Evolutionary conservation across 2,113 vertebrate genomes (phyloP).

Genomic region (Podiceps cristatus): DNA sequence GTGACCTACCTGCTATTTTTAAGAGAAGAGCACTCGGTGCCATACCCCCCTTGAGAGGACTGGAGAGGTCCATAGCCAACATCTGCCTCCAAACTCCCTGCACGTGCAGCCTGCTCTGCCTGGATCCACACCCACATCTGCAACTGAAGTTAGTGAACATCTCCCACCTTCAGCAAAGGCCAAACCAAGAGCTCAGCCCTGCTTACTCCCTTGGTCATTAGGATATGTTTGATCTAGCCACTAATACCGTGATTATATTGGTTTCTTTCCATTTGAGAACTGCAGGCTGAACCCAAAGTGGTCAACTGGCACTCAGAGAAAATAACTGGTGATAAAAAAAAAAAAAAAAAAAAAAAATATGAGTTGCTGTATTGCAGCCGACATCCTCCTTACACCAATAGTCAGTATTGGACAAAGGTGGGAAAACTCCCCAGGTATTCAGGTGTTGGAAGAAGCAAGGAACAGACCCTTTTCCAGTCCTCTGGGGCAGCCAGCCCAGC

Average conservation of each 20-base stretch:
- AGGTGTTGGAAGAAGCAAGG: not conserved
- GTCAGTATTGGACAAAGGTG: not conserved
- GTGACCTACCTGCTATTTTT: not conserved
- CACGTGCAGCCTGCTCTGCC: not conserved
- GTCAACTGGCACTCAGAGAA: not conserved
- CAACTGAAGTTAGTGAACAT: not conserved
- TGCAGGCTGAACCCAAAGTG: not conserved
- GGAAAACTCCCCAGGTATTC: not conserved
- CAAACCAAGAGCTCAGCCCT: not conserved
- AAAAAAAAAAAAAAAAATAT: not conserved
- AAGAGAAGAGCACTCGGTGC: not conserved
- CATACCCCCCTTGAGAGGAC: accelerated
- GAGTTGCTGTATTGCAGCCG: not conserved
- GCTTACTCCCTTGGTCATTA: not conserved
- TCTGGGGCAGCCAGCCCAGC: not conserved
- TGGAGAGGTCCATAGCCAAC: not conserved
- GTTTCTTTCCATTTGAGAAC: not conserved
- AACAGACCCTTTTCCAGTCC: not conserved
- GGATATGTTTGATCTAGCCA: not conserved
- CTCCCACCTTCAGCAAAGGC: not conserved
- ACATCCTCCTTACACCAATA: not conserved
- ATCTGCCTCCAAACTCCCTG: not conserved
- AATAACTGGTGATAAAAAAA: not conserved
- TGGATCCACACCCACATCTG: not conserved
- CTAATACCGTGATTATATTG: not conserved